Evolutionary conservation across 2,888 invertebrate species (phyloP), one percentile per base, ranked within the genome.

Genomic region (Altica lythri): DNA sequence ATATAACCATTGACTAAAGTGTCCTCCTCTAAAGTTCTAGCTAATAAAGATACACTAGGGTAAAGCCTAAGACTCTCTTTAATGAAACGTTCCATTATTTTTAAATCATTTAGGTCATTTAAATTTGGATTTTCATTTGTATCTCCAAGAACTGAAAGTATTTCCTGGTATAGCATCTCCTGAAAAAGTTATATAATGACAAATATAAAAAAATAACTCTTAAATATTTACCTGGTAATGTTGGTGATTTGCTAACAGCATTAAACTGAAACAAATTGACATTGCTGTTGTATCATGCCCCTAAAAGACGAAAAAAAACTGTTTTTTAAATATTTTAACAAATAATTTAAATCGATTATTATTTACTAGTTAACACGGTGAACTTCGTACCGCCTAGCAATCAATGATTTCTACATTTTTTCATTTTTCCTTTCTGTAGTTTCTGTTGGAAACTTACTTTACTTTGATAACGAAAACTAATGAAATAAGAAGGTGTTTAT

Each of bases 31-130:
- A 65, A 40, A 8, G 54, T 52, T 49, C 77, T 64, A 2, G 68
- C 68, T n/a, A 77, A 72, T 47, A 72, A 65, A 1, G 75, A 73
- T 2, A 75, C 76, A 49, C 73, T 72, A 0, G 77, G 76, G 55
- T 73, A 76, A 2, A 77, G 57, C 19, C 76, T 59, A 8, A 77
- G 58, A 14, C 72, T 59, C 62, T 77, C 77, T 57, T 76, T 76
- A 30, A 76, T 72, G 12, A 72, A 71, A 35, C 73, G 62, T 51
- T 76, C 77, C 51, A 75, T 61, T 53, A 73, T 70, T 53, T 71
- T 71, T 62, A 77, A 68, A 37, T 77, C 68, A 27, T 67, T 66
- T 5, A 76, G 55, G 34, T 75, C 72, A 13, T 66, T 51, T 9
- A 69, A 62, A 2, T 70, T 68, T 13, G 72, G 45, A 56, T 65